phyloP scores from a whole-genome alignment of 2,888 invertebrate genomes.

The Tholera decimalis region DNA sequence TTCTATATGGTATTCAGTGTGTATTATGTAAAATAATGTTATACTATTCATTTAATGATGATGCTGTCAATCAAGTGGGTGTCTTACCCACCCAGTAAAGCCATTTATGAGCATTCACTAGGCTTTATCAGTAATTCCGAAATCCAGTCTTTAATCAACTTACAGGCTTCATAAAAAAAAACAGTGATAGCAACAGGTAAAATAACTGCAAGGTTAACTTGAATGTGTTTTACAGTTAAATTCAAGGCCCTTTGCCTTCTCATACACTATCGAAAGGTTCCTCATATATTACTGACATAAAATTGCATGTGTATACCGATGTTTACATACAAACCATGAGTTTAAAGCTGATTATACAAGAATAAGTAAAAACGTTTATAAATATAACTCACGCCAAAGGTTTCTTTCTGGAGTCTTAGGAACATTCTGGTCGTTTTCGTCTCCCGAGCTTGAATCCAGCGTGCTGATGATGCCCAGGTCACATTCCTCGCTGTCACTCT shows the following conservation, averaged over 20 bases:
- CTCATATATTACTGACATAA: not conserved
- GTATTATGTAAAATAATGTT: conserved; percentile 6
- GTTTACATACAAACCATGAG: conserved; percentile 14
- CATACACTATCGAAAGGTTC: conserved; percentile 19
- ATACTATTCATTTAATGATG: not conserved
- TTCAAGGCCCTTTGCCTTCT: conserved; percentile 29
- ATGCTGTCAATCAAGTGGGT: not conserved
- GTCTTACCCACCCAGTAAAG: no score
- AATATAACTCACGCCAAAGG: conserved; percentile 86
- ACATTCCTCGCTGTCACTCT: conserved; percentile 89
- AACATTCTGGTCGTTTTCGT: conserved; percentile 81
- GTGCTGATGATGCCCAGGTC: conserved; percentile 92
- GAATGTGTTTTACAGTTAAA: conserved; percentile 11
- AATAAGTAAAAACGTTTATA: not conserved
- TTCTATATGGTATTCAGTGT: not conserved
- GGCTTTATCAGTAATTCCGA: not conserved
- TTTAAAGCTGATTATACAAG: not conserved
- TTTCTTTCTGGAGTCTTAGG: conserved; percentile 83
- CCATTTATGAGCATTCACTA: not conserved
- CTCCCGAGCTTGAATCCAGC: conserved; percentile 88
- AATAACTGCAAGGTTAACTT: conserved; percentile 47
- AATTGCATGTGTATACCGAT: not conserved
- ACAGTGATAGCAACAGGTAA: conserved; percentile 33
- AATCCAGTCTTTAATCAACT: not conserved
- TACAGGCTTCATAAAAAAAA: conserved; percentile 38